These are phyloP conservation scores for Neoaliturus tenellus DNA, from an alignment of 2,888 invertebrate genomes.

Conservation along the genomic window DNA sequence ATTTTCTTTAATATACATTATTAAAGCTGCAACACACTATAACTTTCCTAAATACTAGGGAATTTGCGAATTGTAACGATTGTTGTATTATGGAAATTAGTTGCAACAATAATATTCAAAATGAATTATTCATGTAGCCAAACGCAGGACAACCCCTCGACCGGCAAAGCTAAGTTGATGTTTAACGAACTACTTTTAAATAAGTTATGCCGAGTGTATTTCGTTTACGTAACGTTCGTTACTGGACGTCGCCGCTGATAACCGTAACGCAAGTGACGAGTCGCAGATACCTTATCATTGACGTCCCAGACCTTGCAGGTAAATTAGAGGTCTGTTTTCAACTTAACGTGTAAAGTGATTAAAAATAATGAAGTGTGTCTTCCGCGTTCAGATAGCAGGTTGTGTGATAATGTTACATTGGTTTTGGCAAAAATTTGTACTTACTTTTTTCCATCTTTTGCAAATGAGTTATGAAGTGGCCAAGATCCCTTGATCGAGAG, in stretches of 20 bases:
- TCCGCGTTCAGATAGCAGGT: too few relatives aligned
- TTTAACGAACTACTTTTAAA: not conserved
- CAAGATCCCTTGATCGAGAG: too few relatives aligned
- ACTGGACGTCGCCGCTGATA: not conserved
- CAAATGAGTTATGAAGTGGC: too few relatives aligned
- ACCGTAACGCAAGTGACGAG: not conserved
- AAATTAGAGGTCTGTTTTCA: constrained; percentile 6
- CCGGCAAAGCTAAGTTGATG: not conserved
- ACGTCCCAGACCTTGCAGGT: not conserved
- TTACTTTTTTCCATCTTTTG: too few relatives aligned
- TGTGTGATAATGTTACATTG: too few relatives aligned
- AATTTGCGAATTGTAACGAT: not conserved
- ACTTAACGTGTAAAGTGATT: not conserved
- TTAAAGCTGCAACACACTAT: too few relatives aligned
- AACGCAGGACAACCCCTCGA: not conserved
- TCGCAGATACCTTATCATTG: not conserved
- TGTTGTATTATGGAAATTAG: not conserved
- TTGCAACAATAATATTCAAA: not conserved
- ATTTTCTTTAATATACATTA: too few relatives aligned
- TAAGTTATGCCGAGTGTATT: not conserved
- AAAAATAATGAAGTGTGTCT: not conserved
- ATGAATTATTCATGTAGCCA: not conserved
- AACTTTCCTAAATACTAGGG: too few relatives aligned
- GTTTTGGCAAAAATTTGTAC: too few relatives aligned
- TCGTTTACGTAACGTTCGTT: not conserved